Conservation (phyloP, 2,113 vertebrate species). For the Junco hyemalis region DNA sequence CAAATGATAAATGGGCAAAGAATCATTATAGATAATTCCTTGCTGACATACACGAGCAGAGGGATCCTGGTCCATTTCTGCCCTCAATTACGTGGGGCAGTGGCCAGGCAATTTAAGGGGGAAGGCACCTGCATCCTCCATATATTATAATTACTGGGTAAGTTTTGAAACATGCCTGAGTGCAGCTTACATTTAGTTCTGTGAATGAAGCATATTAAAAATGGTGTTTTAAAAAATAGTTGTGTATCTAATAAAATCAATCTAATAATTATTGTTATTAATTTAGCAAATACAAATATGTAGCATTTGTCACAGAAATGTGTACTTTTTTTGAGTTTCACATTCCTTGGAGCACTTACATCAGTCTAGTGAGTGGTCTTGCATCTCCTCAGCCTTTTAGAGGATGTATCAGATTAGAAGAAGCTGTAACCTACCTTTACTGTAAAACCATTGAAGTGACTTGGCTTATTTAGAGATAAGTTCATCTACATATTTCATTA, state of each 20-base stretch:
- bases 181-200: neutral
- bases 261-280: neutral
- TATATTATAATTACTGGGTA: neutral
- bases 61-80: neutral
- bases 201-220: neutral
- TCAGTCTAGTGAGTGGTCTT: neutral
- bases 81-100: neutral
- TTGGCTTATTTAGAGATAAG: neutral
- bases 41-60: neutral
- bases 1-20: neutral
- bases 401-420: neutral
- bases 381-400: neutral
- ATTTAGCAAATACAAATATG: neutral
- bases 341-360: neutral
- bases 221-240: neutral
- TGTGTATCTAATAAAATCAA: neutral
- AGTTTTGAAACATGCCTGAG: neutral
- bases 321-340: neutral
- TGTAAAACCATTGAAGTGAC: neutral
- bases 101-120: neutral
- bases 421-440: neutral
- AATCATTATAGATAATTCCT: conserved; percentile 15
- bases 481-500: neutral
- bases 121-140: neutral
- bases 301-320: neutral